Evolutionary conservation across 2,888 invertebrate genomes (phyloP), one percentile per base, ranked within the genome.

Genomic region (Acleris laterana): DNA sequence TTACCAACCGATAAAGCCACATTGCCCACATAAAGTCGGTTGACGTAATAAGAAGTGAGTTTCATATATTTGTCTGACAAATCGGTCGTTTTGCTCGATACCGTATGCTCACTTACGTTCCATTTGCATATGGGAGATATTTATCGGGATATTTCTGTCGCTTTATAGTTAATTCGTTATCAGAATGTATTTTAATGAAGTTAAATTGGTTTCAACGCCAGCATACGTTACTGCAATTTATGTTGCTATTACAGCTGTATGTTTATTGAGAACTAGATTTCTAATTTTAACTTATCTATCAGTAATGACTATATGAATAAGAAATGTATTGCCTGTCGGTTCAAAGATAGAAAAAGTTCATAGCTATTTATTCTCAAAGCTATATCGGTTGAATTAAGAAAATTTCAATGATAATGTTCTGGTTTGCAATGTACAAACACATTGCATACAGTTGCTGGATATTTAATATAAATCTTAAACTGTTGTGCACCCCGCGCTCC

Each of bases 61-160:
- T 89, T 84, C 86, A 85, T 88, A 88, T 87, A 88, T 89, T 87
- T 83, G 85, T 83, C 79, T 79, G 81, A 88, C 89, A 88, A 89
- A 90, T 86, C 78, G 87, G 71, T 76, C 85, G 81, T 84, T 88
- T 58, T 49, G 51, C 44, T 83, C 80, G 82, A 77, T 70, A 50
- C 22, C 71, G 74, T 74, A 80, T 82, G 85, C 82, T 81, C 78
- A 77, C 70, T 51, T 69, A 76, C 78, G 71, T 65, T 74, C 78
- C 72, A 83, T 87, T 87, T 82, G 81, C 86, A 87, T 86, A 74
- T 81, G 81, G 70, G 77, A 77, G 77, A 80, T 79, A 77, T 83
- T 81, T 82, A 82, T 83, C 78, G 73, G 76, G 71, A 72, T 74
- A 77, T 80, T 73, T 79, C 61, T 62, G 66, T 62, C 66, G 25